phyloP scores from a whole-genome alignment of 2,888 invertebrate species.

The Phymatocera aterrima region DNA sequence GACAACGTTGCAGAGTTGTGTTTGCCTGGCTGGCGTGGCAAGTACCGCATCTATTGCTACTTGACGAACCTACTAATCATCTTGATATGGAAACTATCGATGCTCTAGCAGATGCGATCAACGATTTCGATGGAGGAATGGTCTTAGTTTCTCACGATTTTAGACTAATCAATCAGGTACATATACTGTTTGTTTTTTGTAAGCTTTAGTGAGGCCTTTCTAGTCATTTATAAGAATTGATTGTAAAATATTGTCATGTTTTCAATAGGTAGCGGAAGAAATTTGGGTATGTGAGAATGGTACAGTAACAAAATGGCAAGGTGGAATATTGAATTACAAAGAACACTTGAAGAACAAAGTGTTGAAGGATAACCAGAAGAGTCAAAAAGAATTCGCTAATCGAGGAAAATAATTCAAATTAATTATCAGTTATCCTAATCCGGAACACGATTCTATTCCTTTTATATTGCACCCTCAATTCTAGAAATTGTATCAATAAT shows the following conservation, averaged over 20 bases:
- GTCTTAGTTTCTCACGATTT: slow-evolving; percentile 99
- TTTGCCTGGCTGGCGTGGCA: slow-evolving; percentile 99
- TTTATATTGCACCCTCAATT: slow-evolving; percentile 47
- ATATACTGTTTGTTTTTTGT: slow-evolving; percentile 47
- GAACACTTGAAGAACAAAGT: slow-evolving; percentile 94
- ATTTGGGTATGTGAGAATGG: slow-evolving; percentile 99
- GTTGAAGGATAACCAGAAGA: slow-evolving; percentile 80
- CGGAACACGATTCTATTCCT: slow-evolving; percentile 9
- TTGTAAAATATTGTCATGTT: slow-evolving; percentile 1
- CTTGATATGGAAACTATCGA: slow-evolving; percentile 99
- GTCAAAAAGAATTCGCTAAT: slow-evolving; percentile 66
- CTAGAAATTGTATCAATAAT: slow-evolving; percentile 57
- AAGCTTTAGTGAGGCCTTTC: neutral
- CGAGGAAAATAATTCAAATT: slow-evolving; percentile 66
- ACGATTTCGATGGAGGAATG: slow-evolving; percentile 98
- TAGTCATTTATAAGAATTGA: neutral
- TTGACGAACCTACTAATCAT: slow-evolving; percentile 95
- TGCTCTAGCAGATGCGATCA: slow-evolving; percentile 97
- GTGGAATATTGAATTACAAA: slow-evolving; percentile 97
- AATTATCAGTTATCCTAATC: slow-evolving; percentile 45
- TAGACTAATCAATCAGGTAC: slow-evolving; percentile 97
- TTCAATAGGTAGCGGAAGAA: slow-evolving; percentile 94
- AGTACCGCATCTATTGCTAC: slow-evolving; percentile 93
- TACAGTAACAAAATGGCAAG: slow-evolving; percentile 97
- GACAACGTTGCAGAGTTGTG: slow-evolving; percentile 98